Conservation (phyloP, 1,140 invertebrate genomes). For the Sarcophaga bullata region DNA sequence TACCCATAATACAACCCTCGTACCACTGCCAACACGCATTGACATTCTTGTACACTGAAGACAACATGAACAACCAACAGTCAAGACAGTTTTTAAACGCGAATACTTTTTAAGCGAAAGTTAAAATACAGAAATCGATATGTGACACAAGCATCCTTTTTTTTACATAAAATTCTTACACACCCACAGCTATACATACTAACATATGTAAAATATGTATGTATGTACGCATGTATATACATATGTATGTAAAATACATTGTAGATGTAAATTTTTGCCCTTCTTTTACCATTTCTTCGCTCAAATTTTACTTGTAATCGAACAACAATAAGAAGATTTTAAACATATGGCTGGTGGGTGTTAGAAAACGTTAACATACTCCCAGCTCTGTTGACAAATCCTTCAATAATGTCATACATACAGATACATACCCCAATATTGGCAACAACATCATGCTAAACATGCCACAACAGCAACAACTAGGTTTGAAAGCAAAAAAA, state of each 20-base stretch:
- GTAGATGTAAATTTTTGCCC: no score
- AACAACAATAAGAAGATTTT: slow-evolving; percentile 28
- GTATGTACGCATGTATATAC: not conserved
- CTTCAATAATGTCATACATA: not conserved
- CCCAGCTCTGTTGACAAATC: not conserved
- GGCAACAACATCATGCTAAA: not conserved
- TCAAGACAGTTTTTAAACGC: slow-evolving; percentile 8
- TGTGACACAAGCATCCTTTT: slow-evolving; percentile 29
- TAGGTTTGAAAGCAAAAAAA: not conserved
- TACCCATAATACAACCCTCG: no score
- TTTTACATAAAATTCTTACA: not conserved
- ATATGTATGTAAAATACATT: not conserved
- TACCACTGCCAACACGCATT: no score
- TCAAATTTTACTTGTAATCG: not conserved
- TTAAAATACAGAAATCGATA: slow-evolving; percentile 35
- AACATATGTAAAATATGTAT: not conserved
- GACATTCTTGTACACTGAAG: no score
- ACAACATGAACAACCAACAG: not conserved
- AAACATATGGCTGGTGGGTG: slow-evolving; percentile 10
- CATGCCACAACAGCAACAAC: slow-evolving; percentile 6
- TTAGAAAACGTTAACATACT: not conserved
- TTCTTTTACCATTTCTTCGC: not conserved
- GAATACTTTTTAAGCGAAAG: slow-evolving; percentile 34
- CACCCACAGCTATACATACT: not conserved
- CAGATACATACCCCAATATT: not conserved